Evolutionary conservation across 2,888 invertebrate genomes (phyloP).

Genomic region (Ethmia dodecea): DNA sequence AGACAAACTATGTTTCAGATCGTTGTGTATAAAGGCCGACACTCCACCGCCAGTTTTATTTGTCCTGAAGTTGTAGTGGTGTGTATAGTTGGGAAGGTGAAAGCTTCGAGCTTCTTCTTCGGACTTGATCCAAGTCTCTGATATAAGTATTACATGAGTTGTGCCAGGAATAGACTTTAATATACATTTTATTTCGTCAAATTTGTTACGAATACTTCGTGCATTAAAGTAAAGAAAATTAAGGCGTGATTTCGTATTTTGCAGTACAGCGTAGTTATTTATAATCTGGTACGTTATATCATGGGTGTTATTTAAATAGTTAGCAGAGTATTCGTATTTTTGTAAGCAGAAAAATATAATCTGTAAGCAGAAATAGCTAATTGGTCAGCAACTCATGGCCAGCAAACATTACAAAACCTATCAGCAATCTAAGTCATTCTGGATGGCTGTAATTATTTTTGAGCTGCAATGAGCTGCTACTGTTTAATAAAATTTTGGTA

Average conservation of each 20-base stretch:
- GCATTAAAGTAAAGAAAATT: conserved; percentile 21
- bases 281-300: conserved; percentile 2
- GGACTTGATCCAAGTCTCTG: conserved; percentile 20
- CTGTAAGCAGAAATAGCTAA: too few species aligned
- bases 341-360: too few species aligned
- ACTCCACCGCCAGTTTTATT: conserved; percentile 22
- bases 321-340: too few species aligned
- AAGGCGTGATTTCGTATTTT: conserved; percentile 9
- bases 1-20: conserved; percentile 14
- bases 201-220: conserved; percentile 20
- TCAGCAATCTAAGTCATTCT: too few species aligned
- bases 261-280: conserved; percentile 1
- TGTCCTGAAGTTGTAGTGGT: conserved; percentile 21
- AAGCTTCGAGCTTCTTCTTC: conserved; percentile 12
- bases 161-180: too few species aligned
- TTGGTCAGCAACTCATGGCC: too few species aligned
- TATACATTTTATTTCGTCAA: too few species aligned
- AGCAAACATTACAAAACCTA: too few species aligned
- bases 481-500: too few species aligned
- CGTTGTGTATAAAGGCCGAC: conserved; percentile 21
- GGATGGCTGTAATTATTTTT: too few species aligned
- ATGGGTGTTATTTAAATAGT: too few species aligned
- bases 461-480: too few species aligned
- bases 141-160: conserved; percentile 14
- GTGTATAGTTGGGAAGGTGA: conserved; percentile 17